A percentile compares a stretch with the other conserved stretches of the same genome.
phyloP scores from a whole-genome alignment of 1,140 invertebrate species.

The Drosophila triauraria region DNA sequence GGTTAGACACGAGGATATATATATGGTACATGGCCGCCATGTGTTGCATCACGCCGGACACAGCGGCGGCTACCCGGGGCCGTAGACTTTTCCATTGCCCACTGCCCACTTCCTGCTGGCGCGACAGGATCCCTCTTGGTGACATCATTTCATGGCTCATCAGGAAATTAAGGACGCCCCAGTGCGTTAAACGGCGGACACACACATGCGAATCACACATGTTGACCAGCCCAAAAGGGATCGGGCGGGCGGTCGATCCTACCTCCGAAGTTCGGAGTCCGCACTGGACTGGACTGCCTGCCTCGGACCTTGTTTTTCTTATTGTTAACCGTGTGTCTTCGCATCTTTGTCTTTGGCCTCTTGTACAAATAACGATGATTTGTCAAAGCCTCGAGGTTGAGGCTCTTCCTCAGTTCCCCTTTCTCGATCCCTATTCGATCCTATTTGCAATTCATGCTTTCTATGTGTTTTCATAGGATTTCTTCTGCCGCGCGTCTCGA shows the following conservation, averaged over 20 bases:
- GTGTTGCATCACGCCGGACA: conserved; percentile 70
- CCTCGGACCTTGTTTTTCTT: conserved; percentile 70
- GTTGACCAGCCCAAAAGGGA: conserved; percentile 58
- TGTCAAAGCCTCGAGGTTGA: conserved; percentile 55
- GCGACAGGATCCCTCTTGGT: conserved; percentile 59
- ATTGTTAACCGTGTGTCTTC: conserved; percentile 73
- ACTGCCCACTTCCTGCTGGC: conserved; percentile 77
- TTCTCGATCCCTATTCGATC: conserved; percentile 15
- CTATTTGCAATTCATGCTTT: conserved; percentile 81
- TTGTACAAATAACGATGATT: conserved; percentile 81
- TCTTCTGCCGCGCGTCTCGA: conserved; percentile 55
- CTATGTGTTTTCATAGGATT: conserved; percentile 78
- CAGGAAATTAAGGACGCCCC: conserved; percentile 71
- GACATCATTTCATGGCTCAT: conserved; percentile 85
- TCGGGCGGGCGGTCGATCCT: conserved; percentile 30
- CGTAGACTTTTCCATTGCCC: conserved; percentile 12
- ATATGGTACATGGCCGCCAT: conserved; percentile 56
- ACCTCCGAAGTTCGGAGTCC: conserved; percentile 14
- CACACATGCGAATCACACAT: conserved; percentile 81
- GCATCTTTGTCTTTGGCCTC: conserved; percentile 65
- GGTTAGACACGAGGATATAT: conserved; percentile 13
- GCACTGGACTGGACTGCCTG: conserved; percentile 32
- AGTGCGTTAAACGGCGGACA: conserved; percentile 26
- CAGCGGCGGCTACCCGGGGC: conserved; percentile 34
- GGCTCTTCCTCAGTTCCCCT: conserved; percentile 2